Conservation (phyloP, 2,113 vertebrate genomes). For the Eulacestoma nigropectus region DNA sequence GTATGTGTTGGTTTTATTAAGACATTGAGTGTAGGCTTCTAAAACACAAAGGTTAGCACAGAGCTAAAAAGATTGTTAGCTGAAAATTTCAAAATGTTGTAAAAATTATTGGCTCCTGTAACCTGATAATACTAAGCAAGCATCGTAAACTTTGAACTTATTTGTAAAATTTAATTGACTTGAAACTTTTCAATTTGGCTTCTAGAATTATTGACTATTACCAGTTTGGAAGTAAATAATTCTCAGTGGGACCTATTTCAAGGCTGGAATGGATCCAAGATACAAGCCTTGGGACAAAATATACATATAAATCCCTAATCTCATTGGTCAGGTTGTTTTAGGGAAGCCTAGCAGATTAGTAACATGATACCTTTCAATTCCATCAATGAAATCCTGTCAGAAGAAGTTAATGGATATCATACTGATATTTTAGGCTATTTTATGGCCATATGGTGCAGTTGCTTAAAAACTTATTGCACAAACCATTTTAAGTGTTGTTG, state of each 20-base stretch:
- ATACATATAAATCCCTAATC: constrained; percentile 77
- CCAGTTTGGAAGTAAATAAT: constrained; percentile 73
- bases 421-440: constrained; percentile 46
- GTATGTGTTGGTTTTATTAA: not conserved
- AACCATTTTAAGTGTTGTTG: not conserved
- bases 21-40: not conserved
- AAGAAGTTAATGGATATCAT: constrained; percentile 44
- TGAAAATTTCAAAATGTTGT: not conserved
- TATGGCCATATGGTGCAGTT: not conserved
- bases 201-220: constrained; percentile 67
- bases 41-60: not conserved
- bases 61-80: not conserved
- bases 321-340: constrained; percentile 71
- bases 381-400: constrained; percentile 69
- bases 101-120: not conserved
- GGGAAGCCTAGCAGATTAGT: constrained; percentile 65
- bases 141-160: not conserved
- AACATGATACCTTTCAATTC: constrained; percentile 44
- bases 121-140: not conserved
- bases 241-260: constrained; percentile 67
- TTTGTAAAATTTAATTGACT: constrained; percentile 9
- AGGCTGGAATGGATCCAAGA: constrained; percentile 68
- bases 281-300: constrained; percentile 63
- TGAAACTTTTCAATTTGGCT: not conserved
- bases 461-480: not conserved